Evolutionary conservation across 1,140 invertebrate genomes (phyloP), one percentile per base, ranked within the genome.

Genomic region (Ostrea edulis): DNA sequence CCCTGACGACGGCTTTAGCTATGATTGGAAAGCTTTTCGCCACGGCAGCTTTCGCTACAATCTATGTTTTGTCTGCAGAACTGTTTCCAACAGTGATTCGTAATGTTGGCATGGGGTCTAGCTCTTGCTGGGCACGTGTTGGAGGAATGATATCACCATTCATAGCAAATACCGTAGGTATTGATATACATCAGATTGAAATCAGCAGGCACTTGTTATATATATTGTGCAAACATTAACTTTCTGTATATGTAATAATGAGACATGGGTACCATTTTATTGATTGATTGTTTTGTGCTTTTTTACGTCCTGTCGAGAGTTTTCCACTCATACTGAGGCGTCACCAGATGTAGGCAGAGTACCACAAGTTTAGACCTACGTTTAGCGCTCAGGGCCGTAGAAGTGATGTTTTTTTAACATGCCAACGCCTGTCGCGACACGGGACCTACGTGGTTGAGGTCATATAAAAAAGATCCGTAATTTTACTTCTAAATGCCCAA

Each of bases 11-110:
- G 2, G 12, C 52, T 17, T 44, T 98, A 12, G 98, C 97, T 92
- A 96, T 97, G 90, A 91, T 96, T 17, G 97, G 97, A 17, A 98
- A 98, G 95, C 96, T 91, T 14, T 90, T 87, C 62, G 86, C 90
- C 1, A 88, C 93, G 0, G 87, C 89, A 0, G 85, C 86, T 17
- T 94, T 91, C 68, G 97, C 96, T 44, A 96, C 97, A 0, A 96
- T 98, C 51, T 98, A 98, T 92, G 96, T 98, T 82, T 97, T 97
- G 93, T 97, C 97, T 11, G 96, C 97, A 20, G 97, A 98, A 95
- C 96, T 97, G 92, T 98, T 97, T 92, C 98, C 98, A 8, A 98
- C 98, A 0, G 96, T 97, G 9, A 96, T 98, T 55, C 95, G 97
- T 85, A 97, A 97, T 92, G 97, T 97, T 0, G 97, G 96, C 0